Evolutionary conservation across 2,797 vertebrate species (phyloP).

Genomic region (Coendou prehensilis): DNA sequence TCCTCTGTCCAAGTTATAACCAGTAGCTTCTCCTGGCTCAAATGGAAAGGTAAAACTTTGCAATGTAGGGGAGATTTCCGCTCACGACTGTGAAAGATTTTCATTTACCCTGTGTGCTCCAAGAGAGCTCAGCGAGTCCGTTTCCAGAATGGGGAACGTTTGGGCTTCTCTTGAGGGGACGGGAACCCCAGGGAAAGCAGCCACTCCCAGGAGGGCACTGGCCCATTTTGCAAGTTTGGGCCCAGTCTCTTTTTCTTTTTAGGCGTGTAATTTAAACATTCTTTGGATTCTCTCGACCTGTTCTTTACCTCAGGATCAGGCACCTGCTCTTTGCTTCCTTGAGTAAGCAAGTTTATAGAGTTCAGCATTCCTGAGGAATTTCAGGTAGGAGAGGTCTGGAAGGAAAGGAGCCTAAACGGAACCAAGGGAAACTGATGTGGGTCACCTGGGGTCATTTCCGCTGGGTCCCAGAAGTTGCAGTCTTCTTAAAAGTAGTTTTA

Average conservation of each 20-base stretch:
- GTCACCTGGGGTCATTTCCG: neutral
- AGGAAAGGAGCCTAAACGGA: neutral
- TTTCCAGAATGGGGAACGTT: neutral
- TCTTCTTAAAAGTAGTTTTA: neutral
- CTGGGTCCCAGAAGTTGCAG: neutral
- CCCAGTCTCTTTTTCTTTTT: neutral
- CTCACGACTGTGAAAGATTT: neutral
- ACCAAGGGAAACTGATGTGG: neutral
- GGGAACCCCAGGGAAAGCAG: neutral
- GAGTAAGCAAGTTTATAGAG: neutral
- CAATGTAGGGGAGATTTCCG: neutral
- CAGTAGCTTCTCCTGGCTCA: neutral
- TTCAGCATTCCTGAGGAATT: neutral
- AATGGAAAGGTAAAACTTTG: neutral
- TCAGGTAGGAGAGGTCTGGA: neutral
- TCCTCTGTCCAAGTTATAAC: neutral
- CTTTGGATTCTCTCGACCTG: neutral
- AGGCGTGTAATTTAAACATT: neutral
- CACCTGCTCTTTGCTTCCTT: neutral
- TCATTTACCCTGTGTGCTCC: neutral
- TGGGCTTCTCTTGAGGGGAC: neutral
- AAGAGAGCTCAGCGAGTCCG: neutral
- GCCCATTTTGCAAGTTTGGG: neutral
- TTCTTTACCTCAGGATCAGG: neutral
- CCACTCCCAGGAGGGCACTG: neutral